Evolutionary conservation across 2,113 vertebrate genomes (phyloP), one percentile per base, ranked within the genome.

Genomic region (Plecotus auritus): DNA sequence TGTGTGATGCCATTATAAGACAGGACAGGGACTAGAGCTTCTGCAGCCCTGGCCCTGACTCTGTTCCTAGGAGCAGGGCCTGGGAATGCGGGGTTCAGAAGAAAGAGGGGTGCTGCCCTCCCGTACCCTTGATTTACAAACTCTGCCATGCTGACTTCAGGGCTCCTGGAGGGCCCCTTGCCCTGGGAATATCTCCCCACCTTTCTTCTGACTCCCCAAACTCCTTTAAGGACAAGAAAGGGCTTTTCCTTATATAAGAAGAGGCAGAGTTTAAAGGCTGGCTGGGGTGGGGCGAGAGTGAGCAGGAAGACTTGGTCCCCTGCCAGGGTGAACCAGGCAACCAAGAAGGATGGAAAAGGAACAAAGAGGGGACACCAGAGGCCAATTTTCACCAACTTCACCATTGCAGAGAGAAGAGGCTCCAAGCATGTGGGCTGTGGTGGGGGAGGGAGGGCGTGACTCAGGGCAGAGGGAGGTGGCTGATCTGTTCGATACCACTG

Each of bases 121-220:
- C 70, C 17, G 22, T n/a, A 51, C 0, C 4, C 23, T 45, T 78
- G 18, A 64, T 49, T 28, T 26, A 26, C 9, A 9, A 56, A 35
- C 32, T 11, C 16, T 45, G 70, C 64, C 2, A 5, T 2, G 17
- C 87, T 67, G 28, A 64, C 18, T 92, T 94, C 35, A 69, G 35
- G 30, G 8, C 2, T 7, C 18, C 2, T 0, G 8, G 66, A 4
- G n/a, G n/a, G 5, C 16, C 64, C 9, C 61, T 59, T 10, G 0
- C 8, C 35, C 40, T 18, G 59, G 67, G 37, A 76, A 5, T 77
- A 56, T 30, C 40, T 74, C 32, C 13, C 9, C 26, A 22, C 28
- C 23, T 40, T 40, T 26, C 42, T 70, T 59, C n/a, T n/a, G 77
- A 49, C 35, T 69, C 37, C 2, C 47, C 47, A 35, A 30, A 56